Percentiles rank a stretch among this genome's conserved stretches.
These are phyloP conservation scores for Teleogryllus oceanicus DNA, from an alignment of 2,888 invertebrate species.

Conservation along the genomic window DNA sequence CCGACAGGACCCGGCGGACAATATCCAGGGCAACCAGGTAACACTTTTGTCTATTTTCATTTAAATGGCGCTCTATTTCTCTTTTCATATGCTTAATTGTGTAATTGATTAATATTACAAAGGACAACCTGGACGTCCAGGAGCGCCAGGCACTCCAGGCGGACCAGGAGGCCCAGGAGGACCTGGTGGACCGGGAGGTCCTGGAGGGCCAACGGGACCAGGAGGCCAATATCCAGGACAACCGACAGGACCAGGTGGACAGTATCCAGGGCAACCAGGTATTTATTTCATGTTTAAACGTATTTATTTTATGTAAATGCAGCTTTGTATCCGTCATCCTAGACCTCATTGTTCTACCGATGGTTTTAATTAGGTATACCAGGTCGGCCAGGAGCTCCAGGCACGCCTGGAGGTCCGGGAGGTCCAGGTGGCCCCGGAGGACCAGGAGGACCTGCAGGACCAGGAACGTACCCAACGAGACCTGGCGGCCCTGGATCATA, in stretches of 20 bases:
- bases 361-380: too few species aligned
- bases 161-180: constrained; percentile 38
- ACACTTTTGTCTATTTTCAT: too few species aligned
- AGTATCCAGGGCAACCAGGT: constrained; percentile 39
- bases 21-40: neutral
- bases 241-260: constrained; percentile 37
- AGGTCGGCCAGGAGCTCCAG: too few species aligned
- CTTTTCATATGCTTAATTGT: too few species aligned
- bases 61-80: too few species aligned
- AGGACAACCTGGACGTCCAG: constrained; percentile 31
- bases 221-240: neutral
- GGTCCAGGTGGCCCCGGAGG: constrained; percentile 40
- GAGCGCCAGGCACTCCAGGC: constrained; percentile 36
- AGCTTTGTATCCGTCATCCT: too few species aligned
- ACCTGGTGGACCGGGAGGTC: constrained; percentile 44
- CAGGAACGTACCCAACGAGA: constrained; percentile 28
- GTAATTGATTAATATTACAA: neutral
- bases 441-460: constrained; percentile 38
- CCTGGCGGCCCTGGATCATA: constrained; percentile 29
- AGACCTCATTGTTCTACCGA: too few species aligned
- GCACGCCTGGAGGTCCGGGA: constrained; percentile 35
- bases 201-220: constrained; percentile 33
- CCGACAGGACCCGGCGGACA: constrained; percentile 26
- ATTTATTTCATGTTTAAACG: neutral
- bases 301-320: too few species aligned